Percentiles rank a stretch among this genome's conserved stretches.
Conservation (phyloP, 1,140 invertebrate genomes). For the Leptinotarsa defecta region DNA sequence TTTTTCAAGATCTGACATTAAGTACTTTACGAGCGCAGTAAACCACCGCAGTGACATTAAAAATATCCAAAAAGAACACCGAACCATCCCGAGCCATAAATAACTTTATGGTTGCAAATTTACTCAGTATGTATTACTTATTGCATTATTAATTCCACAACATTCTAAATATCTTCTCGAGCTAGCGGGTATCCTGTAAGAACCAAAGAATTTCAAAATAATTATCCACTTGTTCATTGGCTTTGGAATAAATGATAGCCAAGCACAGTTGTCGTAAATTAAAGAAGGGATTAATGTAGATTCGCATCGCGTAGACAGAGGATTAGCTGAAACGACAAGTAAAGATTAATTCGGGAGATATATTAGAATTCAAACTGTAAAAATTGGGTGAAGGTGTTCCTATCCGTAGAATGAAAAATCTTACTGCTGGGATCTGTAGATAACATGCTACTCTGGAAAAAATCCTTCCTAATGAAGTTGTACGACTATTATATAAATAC, state of each 20-base stretch:
- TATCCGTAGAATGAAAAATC: too few relatives aligned
- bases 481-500: too few relatives aligned
- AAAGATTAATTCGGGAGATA: not conserved
- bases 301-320: not conserved
- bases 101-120: slow-evolving; percentile 15
- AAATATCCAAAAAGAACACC: slow-evolving; percentile 5
- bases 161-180: slow-evolving; percentile 14
- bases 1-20: slow-evolving; percentile 11
- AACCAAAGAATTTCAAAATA: slow-evolving; percentile 13
- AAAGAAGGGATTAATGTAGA: not conserved
- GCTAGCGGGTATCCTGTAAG: slow-evolving; percentile 15
- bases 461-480: too few relatives aligned
- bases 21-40: slow-evolving; percentile 4
- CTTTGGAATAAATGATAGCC: slow-evolving; percentile 15
- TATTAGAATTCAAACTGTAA: not conserved
- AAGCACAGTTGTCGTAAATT: slow-evolving; percentile 8
- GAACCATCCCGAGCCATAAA: slow-evolving; percentile 13
- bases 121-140: slow-evolving; percentile 20
- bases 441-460: too few relatives aligned
- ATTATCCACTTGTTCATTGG: slow-evolving; percentile 15
- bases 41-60: not conserved
- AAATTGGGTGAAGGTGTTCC: too few relatives aligned
- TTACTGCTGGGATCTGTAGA: too few relatives aligned
- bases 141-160: slow-evolving; percentile 14
- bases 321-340: not conserved